Base-by-base conservation (phyloP, 2,113 vertebrate species). In the Rhinoptilus africanus region DNA sequence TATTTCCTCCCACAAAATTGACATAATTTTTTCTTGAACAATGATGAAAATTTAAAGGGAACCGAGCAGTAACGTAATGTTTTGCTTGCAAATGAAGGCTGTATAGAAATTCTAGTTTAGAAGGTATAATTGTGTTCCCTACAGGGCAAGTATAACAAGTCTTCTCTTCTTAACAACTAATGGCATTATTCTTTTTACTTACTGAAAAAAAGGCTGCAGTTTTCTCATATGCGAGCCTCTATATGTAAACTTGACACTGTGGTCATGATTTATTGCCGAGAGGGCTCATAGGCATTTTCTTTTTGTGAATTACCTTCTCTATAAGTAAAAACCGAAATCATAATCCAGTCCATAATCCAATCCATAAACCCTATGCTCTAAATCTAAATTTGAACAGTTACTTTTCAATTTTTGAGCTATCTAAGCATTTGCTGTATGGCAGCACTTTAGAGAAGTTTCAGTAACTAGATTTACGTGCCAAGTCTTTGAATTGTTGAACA, bases 401-500 rank as follows among this genome's bases (percentile, higher is more conserved):
- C n/a, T 85, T 80, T 45, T 60, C 75, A 53, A 75, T 92, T 56
- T 60, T 75, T 87, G 43, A 82, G 34, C 57, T 60, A 13, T 34
- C 48, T 48, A 63, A 89, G 51, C 76, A 90, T 87, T 92, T 88
- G 50, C 50, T 94, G 21, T 74, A 68, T 39, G 37, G 48, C 81
- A 89, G 76, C 69, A 92, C 88, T 91, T 91, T 93, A 80, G 0
- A 85, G 62, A 85, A 87, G 53, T 79, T 87, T 62, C 60, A 81
- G 80, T 41, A 92, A 60, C 48, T 73, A 66, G 60, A 96, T 88
- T 91, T 85, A 90, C 18, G 62, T 53, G 76, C 59, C 86, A 69
- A 51, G 45, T 56, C 69, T 92, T 62, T 92, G 92, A 97, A 93
- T 66, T 90, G 75, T 88, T 93, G 88, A 96, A 78, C 86, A 88